Base-by-base conservation (phyloP, 2,888 invertebrate genomes). In the Helleia helle region DNA sequence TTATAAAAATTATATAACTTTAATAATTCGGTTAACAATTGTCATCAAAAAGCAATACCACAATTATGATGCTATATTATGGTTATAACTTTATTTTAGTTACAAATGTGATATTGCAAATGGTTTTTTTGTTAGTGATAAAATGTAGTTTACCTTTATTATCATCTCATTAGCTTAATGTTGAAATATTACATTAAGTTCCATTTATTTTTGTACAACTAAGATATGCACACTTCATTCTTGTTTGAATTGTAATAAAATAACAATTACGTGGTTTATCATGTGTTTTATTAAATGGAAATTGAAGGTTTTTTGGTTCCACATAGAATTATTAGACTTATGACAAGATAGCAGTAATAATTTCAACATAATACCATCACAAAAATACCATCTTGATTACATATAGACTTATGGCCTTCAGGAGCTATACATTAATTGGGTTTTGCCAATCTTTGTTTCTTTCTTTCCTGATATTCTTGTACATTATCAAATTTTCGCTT, bases 401-500 rank as follows among this genome's bases (percentile, higher is more conserved):
- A n/a, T n/a, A n/a, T n/a, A n/a, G n/a, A n/a, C n/a, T n/a, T n/a
- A n/a, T n/a, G n/a, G n/a, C n/a, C n/a, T n/a, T n/a, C n/a, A n/a
- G n/a, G n/a, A n/a, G n/a, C n/a, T 44, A 31, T 12, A 36, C 6
- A 30, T 62, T 58, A 64, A 58, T 67, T 46, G 40, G 42, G 47
- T 60, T 58, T 86, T 86, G 58, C 88, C 88, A 93, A 71, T 55
- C 93, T 87, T 52, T 87, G 86, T 58, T 89, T 92, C 65, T 94
- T 94, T 50, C 90, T 87, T 65, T 91, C 90, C 59, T 91, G 87
- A 71, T 93, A 94, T 55, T 93, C 93, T 62, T 90, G 90, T 5
- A 93, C 88, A 85, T 93, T 93, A 65, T 94, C 93, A 79, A 88
- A 93, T 58, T 90, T 93, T 55, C 91, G 88, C 69, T 93, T 94